Base-by-base conservation (phyloP, 2,888 invertebrate genomes). In the Beris chalybata region DNA sequence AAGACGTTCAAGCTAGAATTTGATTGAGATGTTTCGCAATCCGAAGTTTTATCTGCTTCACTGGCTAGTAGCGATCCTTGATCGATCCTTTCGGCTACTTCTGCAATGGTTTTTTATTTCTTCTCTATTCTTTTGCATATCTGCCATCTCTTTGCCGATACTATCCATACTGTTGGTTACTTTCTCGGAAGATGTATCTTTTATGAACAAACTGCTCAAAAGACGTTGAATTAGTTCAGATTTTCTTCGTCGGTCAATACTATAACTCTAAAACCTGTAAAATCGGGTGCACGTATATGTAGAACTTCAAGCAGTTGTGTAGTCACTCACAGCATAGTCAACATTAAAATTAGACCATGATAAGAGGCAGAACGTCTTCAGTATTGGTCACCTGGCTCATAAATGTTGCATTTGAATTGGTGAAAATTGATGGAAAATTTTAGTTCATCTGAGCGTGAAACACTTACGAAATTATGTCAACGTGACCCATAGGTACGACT, bases 151-250 rank as follows among this genome's bases (percentile, higher is more conserved):
- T 12, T 72, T 71, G 31, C 70, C 69, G 5, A 73, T 68, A 43
- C 71, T 71, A 3, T 71, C 71, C 1, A 79, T 11, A 57, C 74
- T 66, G 0, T 67, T 70, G 31, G 76, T 70, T 6, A 78, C 54
- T 38, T 69, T 69, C 6, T 77, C 75, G 1, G 38, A 50, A 50
- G 72, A 73, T 2, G 74, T 72, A 3, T 70, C 64, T 6, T 66
- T 67, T 3, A 72, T 64, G n/a, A 67, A 13, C 12, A 58, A 64
- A 29, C 53, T 64, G 4, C 53, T 30, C 7, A 67, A 58, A n/a
- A 76, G 30, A 67, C 71, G 3, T 66, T 15, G 6, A 48, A 64
- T 55, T 58, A 57, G 43, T 38, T 68, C 9, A 30, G 59, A 56
- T 67, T 71, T 57, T 55, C 68, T 1, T 29, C 59, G 5, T 61